Base-by-base conservation (phyloP, 2,888 invertebrate genomes). In the Cryptus viduatorius region DNA sequence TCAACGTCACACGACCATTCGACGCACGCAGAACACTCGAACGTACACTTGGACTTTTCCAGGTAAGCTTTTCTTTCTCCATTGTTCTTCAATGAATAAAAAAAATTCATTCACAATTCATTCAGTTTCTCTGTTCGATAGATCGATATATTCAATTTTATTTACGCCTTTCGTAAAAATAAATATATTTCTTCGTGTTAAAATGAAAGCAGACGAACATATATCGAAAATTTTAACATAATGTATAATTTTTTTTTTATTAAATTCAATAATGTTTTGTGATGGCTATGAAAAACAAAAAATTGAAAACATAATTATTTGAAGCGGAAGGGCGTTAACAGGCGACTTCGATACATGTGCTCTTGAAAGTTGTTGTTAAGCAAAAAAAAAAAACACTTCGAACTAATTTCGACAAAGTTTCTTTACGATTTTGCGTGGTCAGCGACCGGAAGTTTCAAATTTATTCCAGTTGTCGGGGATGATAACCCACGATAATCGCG, bases 11-110 rank as follows among this genome's bases (percentile, higher is more conserved):
- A 64, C 77, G 78, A 76, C 44, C 80, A 67, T 76, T 76, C 71
- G 80, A 64, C 78, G 72, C 37, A 64, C 73, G 73, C 50, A 73
- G 50, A 24, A 24, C 44, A 61, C 65, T 64, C 42, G 24, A 16
- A 61, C 77, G 76, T 44, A 64, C 72, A 77, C 72, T 84, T 80
- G 80, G 80, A 84, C 80, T 81, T 84, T 78, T 84, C 81, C 84
- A 84, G 84, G 84, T 84, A 61, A 68, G 75, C 67, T 44, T 12
- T 75, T 59, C 61, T 72, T 65, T 42, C 24, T 56, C 4, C 4
- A 10, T 46, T 10, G 29, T 19, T 19, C 12, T 31, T 12, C 16
- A 10, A 37, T 48, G n/a, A 29, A 61, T 75, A 12, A 31, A 16
- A 1, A 44, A 46, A 14, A 46, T 48, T 67, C n/a, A 3, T 44